Conservation (phyloP, 1,140 invertebrate species). For the Eciton burchellii region DNA sequence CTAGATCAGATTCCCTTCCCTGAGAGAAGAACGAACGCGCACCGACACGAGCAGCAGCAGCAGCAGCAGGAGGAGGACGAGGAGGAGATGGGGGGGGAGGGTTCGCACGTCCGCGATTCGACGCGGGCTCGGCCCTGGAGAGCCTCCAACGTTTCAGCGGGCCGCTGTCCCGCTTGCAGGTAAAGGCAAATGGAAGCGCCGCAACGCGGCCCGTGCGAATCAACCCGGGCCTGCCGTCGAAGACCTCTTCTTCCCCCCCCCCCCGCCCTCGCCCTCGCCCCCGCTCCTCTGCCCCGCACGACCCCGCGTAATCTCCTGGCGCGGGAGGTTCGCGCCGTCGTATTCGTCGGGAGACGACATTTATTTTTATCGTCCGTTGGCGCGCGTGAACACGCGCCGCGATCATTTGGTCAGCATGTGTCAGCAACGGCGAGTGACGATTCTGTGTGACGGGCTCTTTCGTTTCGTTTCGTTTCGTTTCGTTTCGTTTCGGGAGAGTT, state of each 20-base stretch:
- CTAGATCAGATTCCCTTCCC: slow-evolving; percentile 55
- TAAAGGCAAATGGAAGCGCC: slow-evolving; percentile 41
- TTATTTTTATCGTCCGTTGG: slow-evolving; percentile 34
- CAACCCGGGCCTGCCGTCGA: not conserved
- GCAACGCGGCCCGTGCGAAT: not conserved
- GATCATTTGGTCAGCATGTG: slow-evolving; percentile 18
- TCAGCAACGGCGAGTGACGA: not conserved
- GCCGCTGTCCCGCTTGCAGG: slow-evolving; percentile 16
- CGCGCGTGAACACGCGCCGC: not conserved
- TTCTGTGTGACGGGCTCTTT: not conserved
- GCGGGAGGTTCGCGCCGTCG: not conserved
- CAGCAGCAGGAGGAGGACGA: too few relatives aligned
- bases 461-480: not conserved
- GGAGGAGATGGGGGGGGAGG: too few relatives aligned
- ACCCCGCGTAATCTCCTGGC: slow-evolving; percentile 12
- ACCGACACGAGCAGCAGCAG: slow-evolving; percentile 41
- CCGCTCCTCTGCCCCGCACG: too few relatives aligned
- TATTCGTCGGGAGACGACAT: not conserved
- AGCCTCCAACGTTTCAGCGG: slow-evolving; percentile 50
- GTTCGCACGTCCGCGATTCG: too few relatives aligned
- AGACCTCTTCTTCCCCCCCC: slow-evolving; percentile 10
- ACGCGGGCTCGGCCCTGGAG: slow-evolving; percentile 43
- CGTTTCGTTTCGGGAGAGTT: not conserved
- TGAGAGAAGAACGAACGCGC: not conserved
- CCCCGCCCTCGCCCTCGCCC: too few relatives aligned